phyloP scores from a whole-genome alignment of 2,113 vertebrate species.

The Harpagus bidentatus region DNA sequence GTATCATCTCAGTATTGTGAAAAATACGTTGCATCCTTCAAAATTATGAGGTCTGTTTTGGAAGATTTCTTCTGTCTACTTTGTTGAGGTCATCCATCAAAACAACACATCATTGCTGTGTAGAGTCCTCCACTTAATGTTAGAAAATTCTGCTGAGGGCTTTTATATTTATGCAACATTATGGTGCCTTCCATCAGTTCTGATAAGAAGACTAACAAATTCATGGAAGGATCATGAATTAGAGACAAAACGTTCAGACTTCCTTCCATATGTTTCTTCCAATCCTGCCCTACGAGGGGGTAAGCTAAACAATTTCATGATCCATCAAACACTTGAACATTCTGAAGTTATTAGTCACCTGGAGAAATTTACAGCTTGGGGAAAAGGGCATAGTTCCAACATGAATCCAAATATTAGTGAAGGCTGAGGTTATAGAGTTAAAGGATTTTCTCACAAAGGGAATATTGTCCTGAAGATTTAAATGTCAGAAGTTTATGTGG shows the following conservation, averaged over 20 bases:
- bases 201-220: not conserved
- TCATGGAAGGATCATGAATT: not conserved
- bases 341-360: not conserved
- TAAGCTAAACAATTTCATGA: not conserved
- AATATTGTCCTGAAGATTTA: not conserved
- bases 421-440: not conserved
- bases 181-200: not conserved
- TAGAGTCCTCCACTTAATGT: not conserved
- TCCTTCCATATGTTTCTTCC: not conserved
- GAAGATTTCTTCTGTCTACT: not conserved
- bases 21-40: not conserved
- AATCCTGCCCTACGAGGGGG: not conserved
- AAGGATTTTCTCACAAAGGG: not conserved
- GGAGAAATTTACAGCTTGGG: not conserved
- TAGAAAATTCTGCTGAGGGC: not conserved
- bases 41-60: not conserved
- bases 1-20: not conserved
- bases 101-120: not conserved
- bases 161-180: not conserved
- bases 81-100: not conserved
- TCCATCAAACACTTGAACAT: not conserved
- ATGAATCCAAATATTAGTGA: constrained; percentile 30
- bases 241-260: not conserved
- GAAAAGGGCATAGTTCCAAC: not conserved
- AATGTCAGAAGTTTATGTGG: not conserved